These are phyloP conservation scores for Salvelinus namaycush DNA, from an alignment of 2,113 vertebrate genomes.

Conservation along the genomic window DNA sequence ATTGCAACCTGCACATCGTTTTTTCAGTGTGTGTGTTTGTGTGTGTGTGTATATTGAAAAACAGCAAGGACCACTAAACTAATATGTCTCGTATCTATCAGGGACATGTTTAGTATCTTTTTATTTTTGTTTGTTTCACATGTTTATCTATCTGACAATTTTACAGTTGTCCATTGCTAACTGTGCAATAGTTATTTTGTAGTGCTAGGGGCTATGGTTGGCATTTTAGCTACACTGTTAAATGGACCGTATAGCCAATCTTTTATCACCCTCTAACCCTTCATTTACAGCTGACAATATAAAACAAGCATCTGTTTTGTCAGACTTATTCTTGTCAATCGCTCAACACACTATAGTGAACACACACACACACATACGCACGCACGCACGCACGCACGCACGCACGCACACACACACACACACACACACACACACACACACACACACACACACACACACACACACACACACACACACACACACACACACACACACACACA, in stretches of 20 bases:
- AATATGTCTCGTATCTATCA: background rate
- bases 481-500: no score
- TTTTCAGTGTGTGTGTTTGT: no score
- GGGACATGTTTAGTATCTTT: background rate
- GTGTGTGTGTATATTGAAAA: no score
- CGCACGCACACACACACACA: no score
- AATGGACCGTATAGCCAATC: no score
- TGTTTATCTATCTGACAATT: background rate
- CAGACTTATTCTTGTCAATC: background rate
- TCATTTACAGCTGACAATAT: background rate
- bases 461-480: no score
- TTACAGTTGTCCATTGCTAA: no score
- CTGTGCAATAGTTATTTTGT: background rate
- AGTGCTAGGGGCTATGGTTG: background rate
- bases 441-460: no score
- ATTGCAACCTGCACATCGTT: no score
- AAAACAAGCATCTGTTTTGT: conserved; percentile 5
- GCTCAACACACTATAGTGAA: background rate
- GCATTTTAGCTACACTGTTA: conserved; percentile 1
- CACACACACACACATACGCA: background rate
- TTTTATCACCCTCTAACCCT: background rate
- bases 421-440: no score
- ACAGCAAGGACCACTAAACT: background rate
- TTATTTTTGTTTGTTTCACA: background rate
- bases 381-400: no score